Evolutionary conservation across 2,113 vertebrate species (phyloP), one percentile per base, ranked within the genome.

Genomic region (Pedetes capensis): DNA sequence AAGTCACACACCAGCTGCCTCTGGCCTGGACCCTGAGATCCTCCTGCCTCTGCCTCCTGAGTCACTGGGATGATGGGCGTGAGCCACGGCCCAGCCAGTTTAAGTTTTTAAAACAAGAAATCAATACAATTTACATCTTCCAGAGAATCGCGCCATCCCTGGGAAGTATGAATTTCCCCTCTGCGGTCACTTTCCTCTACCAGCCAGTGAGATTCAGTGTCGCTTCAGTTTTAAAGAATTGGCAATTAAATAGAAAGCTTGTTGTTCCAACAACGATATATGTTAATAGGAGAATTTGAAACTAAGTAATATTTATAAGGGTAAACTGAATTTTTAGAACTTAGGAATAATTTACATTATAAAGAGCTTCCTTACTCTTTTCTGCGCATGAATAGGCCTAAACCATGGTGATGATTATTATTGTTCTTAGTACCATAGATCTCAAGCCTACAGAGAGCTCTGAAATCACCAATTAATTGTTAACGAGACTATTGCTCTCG

Each of bases 341-440:
- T 81, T 69, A 68, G 87, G 61, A 82, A 87, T 96, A 25, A 97
- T 97, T 97, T 97, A 89, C 96, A 96, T 97, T 47, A 97, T 83
- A 97, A 97, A 96, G 94, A 89, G 97, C 95, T 94, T 89, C 94
- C 89, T 96, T 79, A 76, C 69, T 93, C 93, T 96, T 34, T 88
- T 95, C 94, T 81, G 82, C 32, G 93, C 37, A 63, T 97, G 94
- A 97, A 97, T 89, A 94, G 83, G 86, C 86, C 96, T 93, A 93
- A 96, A 97, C 94, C 94, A 47, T 63, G 42, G 63, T 80, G 91
- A 93, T 96, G 93, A 94, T 55, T 93, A 80, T 88, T 75, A 93
- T 94, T 93, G 95, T 92, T 96, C 89, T 53, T 20, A 79, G 27
- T 89, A 63, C 29, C 34, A 16, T 29, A 55, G 88, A 34, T 51